Conservation (phyloP, 2,888 invertebrate species). For the Calameuta filiformis region DNA sequence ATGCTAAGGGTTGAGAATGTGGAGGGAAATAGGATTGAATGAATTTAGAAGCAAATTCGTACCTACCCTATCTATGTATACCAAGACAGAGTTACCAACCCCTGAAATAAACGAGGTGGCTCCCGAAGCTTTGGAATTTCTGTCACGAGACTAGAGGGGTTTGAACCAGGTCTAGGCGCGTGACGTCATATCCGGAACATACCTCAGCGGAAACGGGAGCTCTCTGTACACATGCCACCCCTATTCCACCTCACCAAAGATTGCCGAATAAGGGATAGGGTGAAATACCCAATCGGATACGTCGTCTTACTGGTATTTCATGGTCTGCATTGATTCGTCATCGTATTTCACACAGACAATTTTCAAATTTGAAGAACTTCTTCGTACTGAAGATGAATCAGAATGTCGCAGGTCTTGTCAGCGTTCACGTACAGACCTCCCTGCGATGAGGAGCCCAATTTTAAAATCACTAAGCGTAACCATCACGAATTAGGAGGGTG, state of each 20-base stretch:
- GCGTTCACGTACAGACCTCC: background rate
- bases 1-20: background rate
- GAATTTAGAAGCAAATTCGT: background rate
- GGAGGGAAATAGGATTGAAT: background rate
- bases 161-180: conserved; percentile 28
- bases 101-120: background rate
- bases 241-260: background rate
- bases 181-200: conserved; percentile 41
- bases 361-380: conserved; percentile 49
- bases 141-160: conserved; percentile 48
- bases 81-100: background rate
- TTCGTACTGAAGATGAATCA: background rate
- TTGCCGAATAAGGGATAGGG: background rate
- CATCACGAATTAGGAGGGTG: background rate
- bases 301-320: conserved; percentile 23
- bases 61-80: background rate
- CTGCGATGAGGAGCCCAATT: background rate
- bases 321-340: conserved; percentile 53
- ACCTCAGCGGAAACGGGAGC: background rate
- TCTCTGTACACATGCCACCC: background rate
- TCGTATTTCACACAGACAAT: conserved; percentile 45
- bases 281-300: background rate
- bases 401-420: background rate
- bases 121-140: conserved; percentile 45
- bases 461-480: background rate